phyloP scores from a whole-genome alignment of 2,888 invertebrate genomes.

The Chrysotoxum bicinctum region DNA sequence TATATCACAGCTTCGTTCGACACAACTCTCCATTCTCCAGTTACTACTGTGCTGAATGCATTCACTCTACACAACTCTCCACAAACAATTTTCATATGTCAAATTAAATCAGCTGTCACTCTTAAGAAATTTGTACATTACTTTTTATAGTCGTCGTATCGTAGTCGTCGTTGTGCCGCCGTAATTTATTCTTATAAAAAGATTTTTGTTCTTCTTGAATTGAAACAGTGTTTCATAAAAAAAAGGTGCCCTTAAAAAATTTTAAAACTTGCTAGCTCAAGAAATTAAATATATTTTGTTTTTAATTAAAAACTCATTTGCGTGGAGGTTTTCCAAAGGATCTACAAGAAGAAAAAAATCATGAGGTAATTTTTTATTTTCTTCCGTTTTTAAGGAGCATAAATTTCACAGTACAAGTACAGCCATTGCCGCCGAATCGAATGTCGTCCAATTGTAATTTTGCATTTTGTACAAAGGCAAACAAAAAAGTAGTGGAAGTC shows the following conservation, averaged over 20 bases:
- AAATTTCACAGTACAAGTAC: background rate
- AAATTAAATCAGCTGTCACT: slow-evolving; percentile 11
- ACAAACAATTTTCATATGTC: background rate
- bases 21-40: too few species aligned
- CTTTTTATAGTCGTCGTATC: slow-evolving; percentile 20
- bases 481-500: background rate
- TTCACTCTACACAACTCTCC: slow-evolving; percentile 6
- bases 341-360: background rate
- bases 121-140: background rate
- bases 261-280: slow-evolving; percentile 16
- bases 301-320: background rate
- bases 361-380: slow-evolving; percentile 25
- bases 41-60: background rate
- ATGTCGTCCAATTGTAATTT: background rate
- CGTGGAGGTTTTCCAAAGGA: background rate
- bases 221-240: slow-evolving; percentile 5
- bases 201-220: slow-evolving; percentile 10
- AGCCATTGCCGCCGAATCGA: slow-evolving; percentile 25
- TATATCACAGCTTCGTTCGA: too few species aligned
- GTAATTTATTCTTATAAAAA: slow-evolving; percentile 2
- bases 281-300: background rate
- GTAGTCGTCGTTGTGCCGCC: slow-evolving; percentile 16
- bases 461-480: slow-evolving; percentile 1
- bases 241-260: background rate
- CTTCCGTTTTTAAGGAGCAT: background rate